A percentile compares a stretch with the other conserved stretches of the same genome.
phyloP scores from a whole-genome alignment of 1,140 invertebrate species.

The Aporrectodea caliginosa region DNA sequence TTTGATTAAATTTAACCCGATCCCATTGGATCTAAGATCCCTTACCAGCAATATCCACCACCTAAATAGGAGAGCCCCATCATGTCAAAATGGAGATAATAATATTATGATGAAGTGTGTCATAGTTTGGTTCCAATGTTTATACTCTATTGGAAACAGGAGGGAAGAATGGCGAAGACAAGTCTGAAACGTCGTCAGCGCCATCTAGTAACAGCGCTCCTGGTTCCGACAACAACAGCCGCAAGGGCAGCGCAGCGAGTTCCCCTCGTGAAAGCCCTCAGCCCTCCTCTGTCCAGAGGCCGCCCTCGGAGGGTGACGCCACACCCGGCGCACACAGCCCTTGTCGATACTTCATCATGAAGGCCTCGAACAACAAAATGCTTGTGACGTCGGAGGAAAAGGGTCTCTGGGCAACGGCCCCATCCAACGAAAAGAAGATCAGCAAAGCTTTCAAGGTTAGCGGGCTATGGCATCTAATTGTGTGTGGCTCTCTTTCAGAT shows the following conservation, averaged over 20 bases:
- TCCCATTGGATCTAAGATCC: too few relatives aligned
- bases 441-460: conserved; percentile 56
- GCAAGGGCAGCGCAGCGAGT: conserved; percentile 38
- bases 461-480: too few relatives aligned
- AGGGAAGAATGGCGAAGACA: conserved; percentile 34
- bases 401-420: conserved; percentile 57
- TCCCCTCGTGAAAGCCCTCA: conserved; percentile 47
- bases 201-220: conserved; percentile 31
- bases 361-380: conserved; percentile 56
- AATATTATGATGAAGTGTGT: too few relatives aligned
- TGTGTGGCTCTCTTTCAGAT: too few relatives aligned
- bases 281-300: conserved; percentile 27
- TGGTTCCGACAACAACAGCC: conserved; percentile 36
- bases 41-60: too few relatives aligned
- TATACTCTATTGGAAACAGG: too few relatives aligned
- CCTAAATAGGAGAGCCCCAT: too few relatives aligned
- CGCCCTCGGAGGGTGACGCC: neutral
- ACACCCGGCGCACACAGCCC: conserved; percentile 18
- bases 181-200: conserved; percentile 34
- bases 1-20: too few relatives aligned
- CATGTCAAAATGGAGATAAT: too few relatives aligned
- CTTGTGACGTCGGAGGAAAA: conserved; percentile 56
- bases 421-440: conserved; percentile 56
- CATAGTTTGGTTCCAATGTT: too few relatives aligned
- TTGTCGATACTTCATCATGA: conserved; percentile 58